Percentiles rank a stretch among this genome's conserved stretches.
These are phyloP conservation scores for Apoda limacodes DNA, from an alignment of 2,888 invertebrate species.

Conservation along the genomic window DNA sequence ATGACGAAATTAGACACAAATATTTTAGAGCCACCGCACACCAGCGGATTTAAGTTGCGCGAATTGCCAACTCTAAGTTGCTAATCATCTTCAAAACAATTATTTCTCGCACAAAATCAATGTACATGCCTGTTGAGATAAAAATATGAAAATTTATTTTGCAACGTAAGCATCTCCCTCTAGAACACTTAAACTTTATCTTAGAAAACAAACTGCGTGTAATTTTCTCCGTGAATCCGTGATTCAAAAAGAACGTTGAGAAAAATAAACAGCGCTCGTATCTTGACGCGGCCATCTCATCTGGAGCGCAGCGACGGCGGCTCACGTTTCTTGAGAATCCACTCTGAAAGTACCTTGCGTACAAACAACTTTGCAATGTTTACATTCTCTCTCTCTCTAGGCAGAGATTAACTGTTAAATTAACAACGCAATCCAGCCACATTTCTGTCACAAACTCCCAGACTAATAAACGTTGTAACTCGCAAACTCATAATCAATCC, in stretches of 20 bases:
- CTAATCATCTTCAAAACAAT: too few relatives aligned
- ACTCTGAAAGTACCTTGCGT: conserved; percentile 33
- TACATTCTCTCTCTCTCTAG: conserved; percentile 36
- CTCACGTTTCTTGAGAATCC: conserved; percentile 53
- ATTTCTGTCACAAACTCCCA: conserved; percentile 8
- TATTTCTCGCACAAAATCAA: too few relatives aligned
- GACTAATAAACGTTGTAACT: conserved; percentile 6
- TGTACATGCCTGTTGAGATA: too few relatives aligned
- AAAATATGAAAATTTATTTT: too few relatives aligned
- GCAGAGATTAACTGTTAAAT: conserved; percentile 27
- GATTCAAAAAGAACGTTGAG: conserved; percentile 46
- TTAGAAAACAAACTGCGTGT: conserved; percentile 40
- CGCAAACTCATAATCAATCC: too few relatives aligned
- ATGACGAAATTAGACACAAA: too few relatives aligned
- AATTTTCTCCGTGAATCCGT: conserved; percentile 39
- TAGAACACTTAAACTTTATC: conserved; percentile 33
- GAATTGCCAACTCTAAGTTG: too few relatives aligned
- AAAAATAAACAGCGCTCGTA: conserved; percentile 58
- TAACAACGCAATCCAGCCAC: conserved; percentile 26
- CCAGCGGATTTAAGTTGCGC: too few relatives aligned
- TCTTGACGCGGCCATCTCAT: conserved; percentile 57
- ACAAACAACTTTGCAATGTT: conserved; percentile 49
- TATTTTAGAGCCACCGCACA: too few relatives aligned
- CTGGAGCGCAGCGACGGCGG: conserved; percentile 35
- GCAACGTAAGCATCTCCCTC: conserved; percentile 4